Conservation (phyloP, 2,888 invertebrate genomes). For the Coelopa pilipes region DNA sequence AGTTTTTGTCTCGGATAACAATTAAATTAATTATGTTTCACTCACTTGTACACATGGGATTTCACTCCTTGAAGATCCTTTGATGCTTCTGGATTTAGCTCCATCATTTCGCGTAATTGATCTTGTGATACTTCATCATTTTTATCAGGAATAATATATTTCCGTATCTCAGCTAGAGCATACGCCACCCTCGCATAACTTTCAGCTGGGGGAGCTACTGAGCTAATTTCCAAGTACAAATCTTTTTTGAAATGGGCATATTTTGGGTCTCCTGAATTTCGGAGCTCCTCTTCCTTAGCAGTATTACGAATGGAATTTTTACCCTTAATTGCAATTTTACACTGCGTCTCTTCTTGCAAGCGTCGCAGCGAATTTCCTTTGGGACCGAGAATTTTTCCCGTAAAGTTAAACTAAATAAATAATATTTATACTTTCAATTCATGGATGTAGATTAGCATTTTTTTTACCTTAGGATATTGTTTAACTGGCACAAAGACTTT, state of each 20-base stretch:
- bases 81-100: constrained; percentile 47
- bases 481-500: constrained; percentile 67
- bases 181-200: constrained; percentile 87
- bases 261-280: constrained; percentile 89
- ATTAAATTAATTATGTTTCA: constrained; percentile 2
- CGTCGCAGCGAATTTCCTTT: constrained; percentile 92
- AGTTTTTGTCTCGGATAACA: constrained; percentile 19
- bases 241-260: constrained; percentile 92
- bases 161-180: constrained; percentile 81
- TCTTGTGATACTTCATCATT: constrained; percentile 64
- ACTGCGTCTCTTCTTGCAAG: constrained; percentile 93
- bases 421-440: too few relatives aligned
- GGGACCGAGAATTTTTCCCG: constrained; percentile 92
- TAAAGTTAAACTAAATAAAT: constrained; percentile 81
- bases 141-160: constrained; percentile 81
- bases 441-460: too few relatives aligned
- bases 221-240: constrained; percentile 90
- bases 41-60: constrained; percentile 36
- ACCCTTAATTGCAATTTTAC: constrained; percentile 94
- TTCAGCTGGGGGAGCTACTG: constrained; percentile 90
- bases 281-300: constrained; percentile 91
- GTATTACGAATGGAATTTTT: constrained; percentile 94
- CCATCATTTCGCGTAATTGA: constrained; percentile 61
- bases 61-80: constrained; percentile 38
- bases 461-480: constrained; percentile 60